A percentile compares a stretch with the other conserved stretches of the same genome.
phyloP scores from a whole-genome alignment of 2,888 invertebrate genomes.

The Cheilosia impressa region DNA sequence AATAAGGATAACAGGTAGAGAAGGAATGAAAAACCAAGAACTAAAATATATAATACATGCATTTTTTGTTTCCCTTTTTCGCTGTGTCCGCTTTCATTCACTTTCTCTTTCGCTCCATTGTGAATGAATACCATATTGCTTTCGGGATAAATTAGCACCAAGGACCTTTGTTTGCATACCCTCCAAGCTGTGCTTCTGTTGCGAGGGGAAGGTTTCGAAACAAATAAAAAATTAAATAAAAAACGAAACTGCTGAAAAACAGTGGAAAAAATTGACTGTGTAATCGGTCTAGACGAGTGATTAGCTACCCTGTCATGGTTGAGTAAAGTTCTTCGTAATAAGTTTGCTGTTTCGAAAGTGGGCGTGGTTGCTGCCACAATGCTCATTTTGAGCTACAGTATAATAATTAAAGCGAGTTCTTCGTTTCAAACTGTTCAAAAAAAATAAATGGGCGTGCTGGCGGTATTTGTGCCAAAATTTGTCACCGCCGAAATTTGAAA shows the following conservation, averaged over 20 bases:
- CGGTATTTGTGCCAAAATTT: too few relatives aligned
- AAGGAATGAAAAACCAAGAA: constrained; percentile 1
- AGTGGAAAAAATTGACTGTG: background rate
- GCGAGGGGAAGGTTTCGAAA: too few relatives aligned
- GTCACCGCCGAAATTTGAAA: too few relatives aligned
- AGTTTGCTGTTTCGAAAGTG: background rate
- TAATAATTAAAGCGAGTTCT: too few relatives aligned
- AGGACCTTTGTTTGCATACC: background rate
- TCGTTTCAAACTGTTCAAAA: too few relatives aligned
- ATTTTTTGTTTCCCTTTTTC: background rate
- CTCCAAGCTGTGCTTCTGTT: too few relatives aligned
- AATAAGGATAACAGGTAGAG: background rate
- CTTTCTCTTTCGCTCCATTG: constrained; percentile 2
- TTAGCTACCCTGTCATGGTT: background rate
- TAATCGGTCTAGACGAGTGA: background rate
- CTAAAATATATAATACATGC: constrained; percentile 4
- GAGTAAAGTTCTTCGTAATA: background rate
- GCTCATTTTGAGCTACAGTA: too few relatives aligned
- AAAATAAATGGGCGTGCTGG: too few relatives aligned
- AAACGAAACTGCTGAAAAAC: background rate
- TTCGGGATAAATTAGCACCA: background rate
- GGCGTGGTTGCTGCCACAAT: background rate
- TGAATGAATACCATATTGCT: background rate
- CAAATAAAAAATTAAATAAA: too few relatives aligned
- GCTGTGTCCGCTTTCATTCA: background rate